These are phyloP conservation scores for Gouania willdenowi DNA, from an alignment of 2,797 vertebrate species.

Conservation along the genomic window DNA sequence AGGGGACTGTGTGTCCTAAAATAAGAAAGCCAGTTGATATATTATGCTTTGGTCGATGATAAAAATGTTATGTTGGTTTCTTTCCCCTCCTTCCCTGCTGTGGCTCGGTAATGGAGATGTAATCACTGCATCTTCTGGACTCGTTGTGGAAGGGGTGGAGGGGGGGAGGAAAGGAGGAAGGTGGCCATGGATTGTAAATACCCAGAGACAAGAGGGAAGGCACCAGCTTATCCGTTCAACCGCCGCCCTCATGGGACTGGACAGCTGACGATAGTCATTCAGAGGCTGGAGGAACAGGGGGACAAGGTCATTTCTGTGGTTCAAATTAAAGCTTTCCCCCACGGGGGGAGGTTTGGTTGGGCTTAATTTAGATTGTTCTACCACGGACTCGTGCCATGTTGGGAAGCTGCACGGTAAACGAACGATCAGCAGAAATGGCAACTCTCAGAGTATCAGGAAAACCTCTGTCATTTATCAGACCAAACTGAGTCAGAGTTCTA, in stretches of 20 bases:
- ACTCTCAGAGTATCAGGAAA: no score
- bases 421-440: no score
- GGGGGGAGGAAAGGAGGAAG: slow-evolving; percentile 29
- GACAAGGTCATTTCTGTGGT: slow-evolving; percentile 29
- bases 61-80: slow-evolving; percentile 23
- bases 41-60: slow-evolving; percentile 5
- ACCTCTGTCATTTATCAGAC: no score
- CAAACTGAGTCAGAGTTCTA: no score
- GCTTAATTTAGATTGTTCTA: no score
- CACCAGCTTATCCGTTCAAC: slow-evolving; percentile 55
- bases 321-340: slow-evolving; percentile 9
- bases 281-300: slow-evolving; percentile 23
- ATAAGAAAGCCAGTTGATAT: slow-evolving; percentile 19
- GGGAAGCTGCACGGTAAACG: no score
- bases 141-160: no score
- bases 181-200: slow-evolving; percentile 57
- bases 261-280: slow-evolving; percentile 54
- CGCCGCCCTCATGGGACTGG: slow-evolving; percentile 46
- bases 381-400: no score
- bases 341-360: no score
- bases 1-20: slow-evolving; percentile 16
- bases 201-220: slow-evolving; percentile 45
- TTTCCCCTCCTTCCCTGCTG: slow-evolving; percentile 15
- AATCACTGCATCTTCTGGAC: slow-evolving; percentile 57
- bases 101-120: slow-evolving; percentile 51